Conservation (phyloP, 2,888 invertebrate genomes). For the Drosophila buzzatii region DNA sequence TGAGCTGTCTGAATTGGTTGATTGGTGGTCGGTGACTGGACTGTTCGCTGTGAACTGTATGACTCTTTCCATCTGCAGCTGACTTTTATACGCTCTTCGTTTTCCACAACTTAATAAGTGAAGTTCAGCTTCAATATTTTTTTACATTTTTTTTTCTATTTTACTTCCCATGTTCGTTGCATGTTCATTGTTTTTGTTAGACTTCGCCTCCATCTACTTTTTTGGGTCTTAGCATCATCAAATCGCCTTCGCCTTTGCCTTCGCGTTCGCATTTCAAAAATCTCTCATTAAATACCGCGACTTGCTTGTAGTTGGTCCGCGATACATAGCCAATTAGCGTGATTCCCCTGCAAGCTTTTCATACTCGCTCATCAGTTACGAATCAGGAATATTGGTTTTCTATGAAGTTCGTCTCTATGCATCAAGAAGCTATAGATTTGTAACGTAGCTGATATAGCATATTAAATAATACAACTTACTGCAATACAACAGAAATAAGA, state of each 20-base stretch:
- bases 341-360: constrained; percentile 50
- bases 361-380: background rate
- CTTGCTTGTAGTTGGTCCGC: constrained; percentile 67
- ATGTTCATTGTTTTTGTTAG: constrained; percentile 77
- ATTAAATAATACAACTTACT: too few species aligned
- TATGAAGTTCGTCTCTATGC: too few species aligned
- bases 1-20: constrained; percentile 68
- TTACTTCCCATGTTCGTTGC: constrained; percentile 52
- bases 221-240: constrained; percentile 25
- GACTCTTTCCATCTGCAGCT: constrained; percentile 51
- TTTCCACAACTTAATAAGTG: constrained; percentile 68
- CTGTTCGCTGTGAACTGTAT: constrained; percentile 79
- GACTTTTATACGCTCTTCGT: constrained; percentile 76
- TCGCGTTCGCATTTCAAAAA: constrained; percentile 54
- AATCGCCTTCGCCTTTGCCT: constrained; percentile 20
- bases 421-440: background rate
- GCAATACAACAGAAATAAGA: too few species aligned
- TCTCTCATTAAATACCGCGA: constrained; percentile 72
- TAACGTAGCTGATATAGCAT: too few species aligned
- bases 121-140: constrained; percentile 55
- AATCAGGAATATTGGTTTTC: background rate
- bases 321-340: constrained; percentile 72
- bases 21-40: constrained; percentile 44
- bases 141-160: constrained; percentile 4
- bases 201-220: constrained; percentile 49